Base-by-base conservation (phyloP, 2,888 invertebrate species). In the Rhorus exstirpatorius region DNA sequence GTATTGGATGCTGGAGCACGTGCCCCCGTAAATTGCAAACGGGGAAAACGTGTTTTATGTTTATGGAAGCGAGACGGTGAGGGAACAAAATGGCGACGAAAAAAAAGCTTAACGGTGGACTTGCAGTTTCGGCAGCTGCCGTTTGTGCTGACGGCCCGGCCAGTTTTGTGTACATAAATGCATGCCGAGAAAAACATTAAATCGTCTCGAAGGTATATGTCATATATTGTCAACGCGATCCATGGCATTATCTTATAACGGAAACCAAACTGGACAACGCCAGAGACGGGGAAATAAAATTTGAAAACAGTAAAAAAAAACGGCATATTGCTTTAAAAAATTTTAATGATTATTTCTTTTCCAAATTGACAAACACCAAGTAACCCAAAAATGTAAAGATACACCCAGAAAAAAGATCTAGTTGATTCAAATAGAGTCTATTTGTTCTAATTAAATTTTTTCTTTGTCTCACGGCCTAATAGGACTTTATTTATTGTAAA, bases 51-150 rank as follows among this genome's bases (percentile, higher is more conserved):
- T 74, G 78, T 78, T 81, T 78, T 26, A 58, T 63, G 38, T 78
- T 68, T 81, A 78, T 78, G 74, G 61, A 74, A 68, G 74, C 58
- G 68, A 67, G 53, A n/a, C 61, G 41, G 51, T 19, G 58, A 63
- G 44, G 67, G 53, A 72, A 74, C 51, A 63, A 78, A 81, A 81
- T 81, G 77, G 61, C 60, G 60, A 81, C 67, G 77, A 77, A 72
- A 81, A 81, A 72, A 46, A 41, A 38, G 3, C 3, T 17, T 41
- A 63, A 31, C 61, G 74, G 74, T 63, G 26, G 19, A 71, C 76
- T 24, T 24, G 77, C 31, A 58, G 81, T 81, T 81, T 58, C n/a
- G 72, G 72, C 81, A 81, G 81, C 81, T 81, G 81, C 81, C 41
- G n/a, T n/a, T 8, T 46, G 63, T 8, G 26, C 46, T 21, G 58